These are phyloP conservation scores for Nipponia nippon DNA, from an alignment of 2,113 vertebrate genomes.

Conservation along the genomic window DNA sequence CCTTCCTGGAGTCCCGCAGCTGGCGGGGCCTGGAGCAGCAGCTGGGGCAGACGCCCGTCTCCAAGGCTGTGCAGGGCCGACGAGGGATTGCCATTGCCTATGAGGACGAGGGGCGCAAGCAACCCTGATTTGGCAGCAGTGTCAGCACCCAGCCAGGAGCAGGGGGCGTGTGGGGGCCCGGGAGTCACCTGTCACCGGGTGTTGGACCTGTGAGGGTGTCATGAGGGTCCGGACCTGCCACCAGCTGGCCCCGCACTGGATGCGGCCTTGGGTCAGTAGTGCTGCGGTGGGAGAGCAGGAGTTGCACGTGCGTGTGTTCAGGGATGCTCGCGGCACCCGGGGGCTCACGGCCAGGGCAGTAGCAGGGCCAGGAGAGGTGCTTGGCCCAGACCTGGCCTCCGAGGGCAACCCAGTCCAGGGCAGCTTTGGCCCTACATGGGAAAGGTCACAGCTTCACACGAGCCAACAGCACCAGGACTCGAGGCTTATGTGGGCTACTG, in stretches of 20 bases:
- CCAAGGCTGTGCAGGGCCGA: constrained; percentile 83
- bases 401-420: background rate
- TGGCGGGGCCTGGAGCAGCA: constrained; percentile 90
- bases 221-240: background rate
- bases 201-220: background rate
- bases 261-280: background rate
- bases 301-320: accelerated
- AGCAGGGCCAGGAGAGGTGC: background rate
- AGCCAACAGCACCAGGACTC: background rate
- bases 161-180: accelerated
- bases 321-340: background rate
- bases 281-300: background rate
- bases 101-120: constrained; percentile 80
- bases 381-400: background rate
- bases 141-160: accelerated
- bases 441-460: background rate
- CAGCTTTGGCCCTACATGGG: background rate
- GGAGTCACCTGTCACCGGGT: background rate
- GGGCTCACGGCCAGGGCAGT: background rate
- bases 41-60: constrained; percentile 82
- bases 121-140: background rate
- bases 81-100: constrained; percentile 95
- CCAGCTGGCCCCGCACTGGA: background rate
- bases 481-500: background rate
- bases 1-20: constrained; percentile 86